Percentiles rank a stretch among this genome's conserved stretches.
Conservation (phyloP, 2,888 invertebrate species). For the Phragmatobia fuliginosa region DNA sequence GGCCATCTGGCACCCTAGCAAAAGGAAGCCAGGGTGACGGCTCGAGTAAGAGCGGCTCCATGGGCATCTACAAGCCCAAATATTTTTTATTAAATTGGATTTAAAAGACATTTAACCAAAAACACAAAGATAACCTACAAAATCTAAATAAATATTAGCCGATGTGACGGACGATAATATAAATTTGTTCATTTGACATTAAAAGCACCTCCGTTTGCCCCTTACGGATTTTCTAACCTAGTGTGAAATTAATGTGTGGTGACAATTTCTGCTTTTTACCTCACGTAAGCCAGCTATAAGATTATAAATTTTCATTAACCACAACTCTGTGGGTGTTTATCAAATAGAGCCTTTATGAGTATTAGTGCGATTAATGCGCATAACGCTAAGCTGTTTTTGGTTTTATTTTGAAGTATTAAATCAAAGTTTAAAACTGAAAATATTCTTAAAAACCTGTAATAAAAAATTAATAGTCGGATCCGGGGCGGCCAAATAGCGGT, state of each 20-base stretch:
- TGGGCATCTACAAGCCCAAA: no score
- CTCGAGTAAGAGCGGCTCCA: no score
- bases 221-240: constrained; percentile 33
- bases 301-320: constrained; percentile 26
- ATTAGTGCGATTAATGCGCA: constrained; percentile 14
- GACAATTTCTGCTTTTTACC: constrained; percentile 34
- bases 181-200: constrained; percentile 50
- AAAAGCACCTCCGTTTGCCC: constrained; percentile 44
- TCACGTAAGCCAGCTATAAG: constrained; percentile 30
- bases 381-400: constrained; percentile 13
- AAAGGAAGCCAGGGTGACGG: no score
- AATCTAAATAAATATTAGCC: constrained; percentile 44
- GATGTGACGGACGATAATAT: constrained; percentile 45
- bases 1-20: no score
- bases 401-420: constrained; percentile 13
- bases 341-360: constrained; percentile 9
- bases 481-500: no score
- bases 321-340: constrained; percentile 7
- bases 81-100: not conserved
- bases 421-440: constrained; percentile 4
- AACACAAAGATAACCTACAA: constrained; percentile 39
- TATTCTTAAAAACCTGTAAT: not conserved
- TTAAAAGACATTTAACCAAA: constrained; percentile 4
- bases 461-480: constrained; percentile 12
- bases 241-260: constrained; percentile 30